A percentile compares a stretch with the other conserved stretches of the same genome.
Conservation (phyloP, 2,888 invertebrate genomes). For the Iphiclides podalirius region DNA sequence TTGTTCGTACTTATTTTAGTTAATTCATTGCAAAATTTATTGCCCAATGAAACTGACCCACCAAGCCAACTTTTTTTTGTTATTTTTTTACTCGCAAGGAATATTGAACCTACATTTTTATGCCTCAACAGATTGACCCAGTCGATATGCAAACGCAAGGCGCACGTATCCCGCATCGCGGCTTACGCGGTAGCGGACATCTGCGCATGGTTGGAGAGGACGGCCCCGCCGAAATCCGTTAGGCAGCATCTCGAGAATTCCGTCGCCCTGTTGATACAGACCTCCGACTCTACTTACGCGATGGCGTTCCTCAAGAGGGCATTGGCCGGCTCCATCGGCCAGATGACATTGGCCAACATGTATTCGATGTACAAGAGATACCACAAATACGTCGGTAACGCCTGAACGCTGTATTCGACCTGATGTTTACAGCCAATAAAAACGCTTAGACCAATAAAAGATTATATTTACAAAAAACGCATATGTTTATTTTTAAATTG, state of each 20-base stretch:
- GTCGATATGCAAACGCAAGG: slow-evolving; percentile 63
- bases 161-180: slow-evolving; percentile 64
- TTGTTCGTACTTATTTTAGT: no score
- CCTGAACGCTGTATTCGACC: slow-evolving; percentile 35
- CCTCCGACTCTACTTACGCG: slow-evolving; percentile 55
- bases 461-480: not conserved
- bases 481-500: no score
- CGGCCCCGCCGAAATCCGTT: slow-evolving; percentile 52
- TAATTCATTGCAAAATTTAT: no score
- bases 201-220: slow-evolving; percentile 52
- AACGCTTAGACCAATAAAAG: no score
- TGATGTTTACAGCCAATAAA: no score
- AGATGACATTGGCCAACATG: slow-evolving; percentile 63
- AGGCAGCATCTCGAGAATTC: slow-evolving; percentile 67
- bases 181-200: slow-evolving; percentile 68
- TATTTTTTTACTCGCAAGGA: no score
- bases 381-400: slow-evolving; percentile 71
- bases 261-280: slow-evolving; percentile 57
- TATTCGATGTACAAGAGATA: slow-evolving; percentile 69
- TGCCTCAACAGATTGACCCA: slow-evolving; percentile 58
- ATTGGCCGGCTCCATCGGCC: slow-evolving; percentile 55
- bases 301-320: slow-evolving; percentile 64
- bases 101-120: no score
- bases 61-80: no score
- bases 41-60: no score